A percentile compares a stretch with the other conserved stretches of the same genome.
Conservation (phyloP, 1,140 invertebrate species). For the Ostrea edulis region DNA sequence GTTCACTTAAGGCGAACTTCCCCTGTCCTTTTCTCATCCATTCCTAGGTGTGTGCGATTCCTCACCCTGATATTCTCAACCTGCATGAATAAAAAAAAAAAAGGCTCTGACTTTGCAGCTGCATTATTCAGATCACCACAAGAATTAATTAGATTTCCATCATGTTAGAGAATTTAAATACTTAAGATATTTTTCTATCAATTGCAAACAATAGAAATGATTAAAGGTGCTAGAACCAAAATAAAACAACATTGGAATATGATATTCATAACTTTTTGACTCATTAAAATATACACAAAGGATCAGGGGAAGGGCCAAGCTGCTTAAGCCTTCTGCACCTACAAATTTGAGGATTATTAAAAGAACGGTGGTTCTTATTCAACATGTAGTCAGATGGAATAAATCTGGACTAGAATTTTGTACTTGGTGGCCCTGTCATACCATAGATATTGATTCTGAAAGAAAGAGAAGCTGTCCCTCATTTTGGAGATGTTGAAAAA, state of each 20-base stretch:
- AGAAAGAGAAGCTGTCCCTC: neutral
- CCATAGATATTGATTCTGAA: neutral
- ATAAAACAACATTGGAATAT: conserved; percentile 16
- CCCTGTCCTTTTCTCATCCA: neutral
- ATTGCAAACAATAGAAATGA: conserved; percentile 21
- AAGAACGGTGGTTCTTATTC: conserved; percentile 2
- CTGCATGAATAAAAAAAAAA: neutral
- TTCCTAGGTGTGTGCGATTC: neutral
- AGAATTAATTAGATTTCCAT: conserved; percentile 32
- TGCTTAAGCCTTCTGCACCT: conserved; percentile 16
- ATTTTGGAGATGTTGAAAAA: neutral
- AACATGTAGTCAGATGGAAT: neutral
- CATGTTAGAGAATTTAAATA: conserved; percentile 32
- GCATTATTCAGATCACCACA: neutral
- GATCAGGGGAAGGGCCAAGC: neutral
- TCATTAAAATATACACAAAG: conserved; percentile 16
- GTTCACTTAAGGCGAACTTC: neutral
- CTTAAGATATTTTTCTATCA: conserved; percentile 25
- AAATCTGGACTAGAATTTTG: neutral
- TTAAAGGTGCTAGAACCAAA: neutral
- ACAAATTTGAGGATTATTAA: neutral
- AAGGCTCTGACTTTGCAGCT: conserved; percentile 8
- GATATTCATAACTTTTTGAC: conserved; percentile 36
- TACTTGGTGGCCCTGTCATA: neutral
- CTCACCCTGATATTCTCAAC: neutral